Percentiles rank a stretch among this genome's conserved stretches.
phyloP scores from a whole-genome alignment of 2,888 invertebrate species.

The Lasius fuliginosus region DNA sequence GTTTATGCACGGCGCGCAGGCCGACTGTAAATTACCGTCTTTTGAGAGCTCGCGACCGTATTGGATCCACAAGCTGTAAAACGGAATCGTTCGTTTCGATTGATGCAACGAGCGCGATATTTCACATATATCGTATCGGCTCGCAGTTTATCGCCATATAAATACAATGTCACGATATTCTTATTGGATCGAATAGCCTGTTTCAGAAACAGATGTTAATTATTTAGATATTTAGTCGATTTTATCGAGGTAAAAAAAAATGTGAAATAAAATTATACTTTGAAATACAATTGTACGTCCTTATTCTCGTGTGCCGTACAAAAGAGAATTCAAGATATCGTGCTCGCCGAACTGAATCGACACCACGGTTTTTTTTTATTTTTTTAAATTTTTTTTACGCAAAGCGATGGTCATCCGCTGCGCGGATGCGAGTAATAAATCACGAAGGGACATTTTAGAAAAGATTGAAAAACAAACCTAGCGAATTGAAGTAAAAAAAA shows the following conservation, averaged over 20 bases:
- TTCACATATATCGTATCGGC: not conserved
- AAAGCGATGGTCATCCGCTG: not conserved
- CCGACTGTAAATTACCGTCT: slow-evolving; percentile 38
- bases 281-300: not conserved
- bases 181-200: not conserved
- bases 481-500: not conserved
- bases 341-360: slow-evolving; percentile 15
- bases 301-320: not conserved
- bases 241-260: not conserved
- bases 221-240: not conserved
- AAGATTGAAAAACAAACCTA: not conserved
- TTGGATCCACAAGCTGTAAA: not conserved
- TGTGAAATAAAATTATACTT: not conserved
- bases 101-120: not conserved
- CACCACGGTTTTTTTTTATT: not conserved
- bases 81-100: not conserved
- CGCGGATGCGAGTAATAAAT: slow-evolving; percentile 27
- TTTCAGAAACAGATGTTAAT: not conserved
- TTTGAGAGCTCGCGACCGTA: not conserved
- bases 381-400: not conserved
- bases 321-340: not conserved
- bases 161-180: not conserved
- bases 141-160: not conserved
- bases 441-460: not conserved
- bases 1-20: slow-evolving; percentile 20